phyloP scores from a whole-genome alignment of 1,140 invertebrate species.

The Heliconius hewitsoni region DNA sequence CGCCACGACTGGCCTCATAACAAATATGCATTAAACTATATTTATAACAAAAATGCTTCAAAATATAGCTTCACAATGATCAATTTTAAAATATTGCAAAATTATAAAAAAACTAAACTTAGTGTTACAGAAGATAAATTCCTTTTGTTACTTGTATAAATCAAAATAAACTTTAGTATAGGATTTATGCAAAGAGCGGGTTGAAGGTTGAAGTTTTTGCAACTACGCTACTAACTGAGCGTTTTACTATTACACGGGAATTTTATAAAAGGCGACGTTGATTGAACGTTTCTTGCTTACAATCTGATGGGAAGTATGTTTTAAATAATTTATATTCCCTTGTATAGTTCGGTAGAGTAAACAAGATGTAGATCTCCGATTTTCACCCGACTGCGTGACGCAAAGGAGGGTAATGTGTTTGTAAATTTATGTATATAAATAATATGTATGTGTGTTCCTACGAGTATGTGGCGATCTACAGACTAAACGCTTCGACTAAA shows the following conservation, averaged over 20 bases:
- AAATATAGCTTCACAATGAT: too few relatives aligned
- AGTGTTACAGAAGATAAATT: not conserved
- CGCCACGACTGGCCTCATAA: too few relatives aligned
- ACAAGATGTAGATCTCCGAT: too few relatives aligned
- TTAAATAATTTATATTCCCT: not conserved
- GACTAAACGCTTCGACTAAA: too few relatives aligned
- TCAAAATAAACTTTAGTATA: not conserved
- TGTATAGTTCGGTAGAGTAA: not conserved
- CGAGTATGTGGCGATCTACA: too few relatives aligned
- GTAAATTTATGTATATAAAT: too few relatives aligned
- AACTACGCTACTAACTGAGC: constrained; percentile 14
- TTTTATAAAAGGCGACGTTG: constrained; percentile 17
- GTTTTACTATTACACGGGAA: constrained; percentile 13
- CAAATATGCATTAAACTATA: too few relatives aligned
- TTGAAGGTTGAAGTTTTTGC: constrained; percentile 5
- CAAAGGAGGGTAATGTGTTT: too few relatives aligned
- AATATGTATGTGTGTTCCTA: too few relatives aligned
- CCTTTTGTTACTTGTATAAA: not conserved
- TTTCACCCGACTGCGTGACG: too few relatives aligned
- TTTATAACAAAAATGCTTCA: too few relatives aligned
- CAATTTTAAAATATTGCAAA: not conserved
- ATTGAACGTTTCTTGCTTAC: constrained; percentile 16
- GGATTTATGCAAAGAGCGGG: constrained; percentile 11
- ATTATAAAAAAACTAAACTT: not conserved
- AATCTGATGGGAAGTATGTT: not conserved